phyloP scores from a whole-genome alignment of 2,113 vertebrate genomes.

The Malurus melanocephalus region DNA sequence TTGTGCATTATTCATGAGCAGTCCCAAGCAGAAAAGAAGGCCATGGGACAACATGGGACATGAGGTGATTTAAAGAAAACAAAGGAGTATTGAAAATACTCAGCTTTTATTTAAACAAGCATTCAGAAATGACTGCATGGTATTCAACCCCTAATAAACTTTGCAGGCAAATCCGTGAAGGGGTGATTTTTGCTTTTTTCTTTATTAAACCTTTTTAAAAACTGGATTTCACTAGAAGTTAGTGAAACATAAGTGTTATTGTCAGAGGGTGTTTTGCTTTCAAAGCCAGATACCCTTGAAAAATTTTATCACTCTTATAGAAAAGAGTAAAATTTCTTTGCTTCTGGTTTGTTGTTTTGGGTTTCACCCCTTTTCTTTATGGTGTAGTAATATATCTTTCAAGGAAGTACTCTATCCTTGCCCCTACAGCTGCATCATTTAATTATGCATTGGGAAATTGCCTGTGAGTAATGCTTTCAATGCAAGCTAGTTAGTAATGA shows the following conservation, averaged over 20 bases:
- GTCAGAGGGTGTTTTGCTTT: background rate
- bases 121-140: background rate
- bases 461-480: background rate
- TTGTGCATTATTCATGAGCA: background rate
- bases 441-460: background rate
- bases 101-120: background rate
- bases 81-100: background rate
- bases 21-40: background rate
- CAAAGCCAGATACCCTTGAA: background rate
- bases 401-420: background rate
- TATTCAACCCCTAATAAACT: background rate
- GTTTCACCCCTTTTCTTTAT: background rate
- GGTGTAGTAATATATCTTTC: background rate
- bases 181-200: background rate
- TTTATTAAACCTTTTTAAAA: background rate
- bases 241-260: background rate
- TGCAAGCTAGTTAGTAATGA: background rate
- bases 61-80: background rate
- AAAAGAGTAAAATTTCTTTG: background rate
- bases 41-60: background rate
- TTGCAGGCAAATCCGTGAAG: background rate
- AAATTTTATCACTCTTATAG: background rate
- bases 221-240: background rate
- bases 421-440: background rate
- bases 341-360: background rate